phyloP scores from a whole-genome alignment of 1,140 invertebrate genomes.

The Lordiphosa collinella region DNA sequence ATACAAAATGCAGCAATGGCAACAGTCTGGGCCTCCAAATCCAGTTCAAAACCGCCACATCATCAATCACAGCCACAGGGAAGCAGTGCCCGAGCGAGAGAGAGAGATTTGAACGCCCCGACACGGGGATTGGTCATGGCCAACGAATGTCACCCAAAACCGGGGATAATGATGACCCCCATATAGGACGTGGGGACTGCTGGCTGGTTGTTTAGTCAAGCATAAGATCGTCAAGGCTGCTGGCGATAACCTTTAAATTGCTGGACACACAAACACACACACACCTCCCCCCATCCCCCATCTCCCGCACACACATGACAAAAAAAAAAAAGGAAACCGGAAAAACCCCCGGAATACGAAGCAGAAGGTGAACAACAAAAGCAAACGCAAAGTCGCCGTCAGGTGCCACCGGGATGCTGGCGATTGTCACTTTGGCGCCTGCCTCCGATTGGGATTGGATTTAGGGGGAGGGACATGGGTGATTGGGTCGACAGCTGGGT shows the following conservation, averaged over 20 bases:
- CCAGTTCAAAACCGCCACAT: slow-evolving; percentile 28
- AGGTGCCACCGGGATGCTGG: slow-evolving; percentile 29
- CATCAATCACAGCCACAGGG: slow-evolving; percentile 46
- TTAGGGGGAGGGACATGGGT: slow-evolving; percentile 11
- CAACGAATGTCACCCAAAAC: neutral
- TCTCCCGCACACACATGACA: slow-evolving; percentile 3
- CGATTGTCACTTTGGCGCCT: slow-evolving; percentile 64
- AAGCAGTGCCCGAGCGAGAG: neutral
- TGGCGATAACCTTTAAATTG: slow-evolving; percentile 69
- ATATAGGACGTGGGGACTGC: neutral
- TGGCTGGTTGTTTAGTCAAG: slow-evolving; percentile 55
- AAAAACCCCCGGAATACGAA: no score
- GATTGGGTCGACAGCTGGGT: slow-evolving; percentile 18
- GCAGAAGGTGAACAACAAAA: slow-evolving; percentile 5
- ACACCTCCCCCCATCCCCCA: slow-evolving; percentile 2
- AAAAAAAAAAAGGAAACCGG: neutral
- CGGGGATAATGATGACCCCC: slow-evolving; percentile 41
- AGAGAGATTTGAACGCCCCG: slow-evolving; percentile 15
- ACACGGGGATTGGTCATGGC: slow-evolving; percentile 6
- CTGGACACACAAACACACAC: slow-evolving; percentile 31
- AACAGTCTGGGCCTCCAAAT: neutral
- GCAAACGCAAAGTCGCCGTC: slow-evolving; percentile 19
- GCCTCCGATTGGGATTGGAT: slow-evolving; percentile 15
- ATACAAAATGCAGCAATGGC: no score
- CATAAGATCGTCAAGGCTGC: slow-evolving; percentile 70